Evolutionary conservation across 2,888 invertebrate genomes (phyloP).

Genomic region (Onchidella celtica): DNA sequence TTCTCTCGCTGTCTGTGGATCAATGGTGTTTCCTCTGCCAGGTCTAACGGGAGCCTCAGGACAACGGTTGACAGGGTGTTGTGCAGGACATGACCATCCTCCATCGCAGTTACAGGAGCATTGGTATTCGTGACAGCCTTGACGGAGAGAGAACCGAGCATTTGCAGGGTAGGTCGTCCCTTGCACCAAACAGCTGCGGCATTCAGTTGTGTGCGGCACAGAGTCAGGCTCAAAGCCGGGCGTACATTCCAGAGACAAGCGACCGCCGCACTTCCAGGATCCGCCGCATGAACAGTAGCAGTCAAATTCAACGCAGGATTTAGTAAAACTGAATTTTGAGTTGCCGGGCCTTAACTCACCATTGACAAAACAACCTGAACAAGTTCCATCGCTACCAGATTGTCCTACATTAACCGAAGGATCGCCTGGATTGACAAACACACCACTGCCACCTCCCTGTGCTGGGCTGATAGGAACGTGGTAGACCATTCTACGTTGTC

Average conservation of each 20-base stretch:
- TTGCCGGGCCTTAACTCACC: constrained; percentile 52
- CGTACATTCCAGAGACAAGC: constrained; percentile 33
- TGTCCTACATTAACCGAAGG: neutral
- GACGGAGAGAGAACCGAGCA: constrained; percentile 53
- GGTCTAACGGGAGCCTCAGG: constrained; percentile 16
- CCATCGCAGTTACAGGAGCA: constrained; percentile 72
- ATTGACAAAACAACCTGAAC: constrained; percentile 56
- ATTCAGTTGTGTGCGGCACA: constrained; percentile 51
- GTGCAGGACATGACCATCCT: constrained; percentile 61
- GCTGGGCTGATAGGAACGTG: constrained; percentile 17
- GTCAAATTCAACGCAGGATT: constrained; percentile 62
- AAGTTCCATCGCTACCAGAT: neutral
- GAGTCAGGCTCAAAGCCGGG: constrained; percentile 41
- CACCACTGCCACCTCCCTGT: constrained; percentile 1
- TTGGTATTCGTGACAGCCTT: constrained; percentile 56
- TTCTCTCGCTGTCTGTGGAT: constrained; percentile 19
- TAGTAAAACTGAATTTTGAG: constrained; percentile 57
- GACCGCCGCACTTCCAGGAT: constrained; percentile 59
- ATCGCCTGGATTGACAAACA: neutral
- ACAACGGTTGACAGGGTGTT: constrained; percentile 52
- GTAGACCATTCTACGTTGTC: neutral
- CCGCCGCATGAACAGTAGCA: constrained; percentile 69
- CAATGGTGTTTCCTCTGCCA: constrained; percentile 1
- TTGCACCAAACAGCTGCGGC: constrained; percentile 64
- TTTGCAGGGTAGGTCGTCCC: constrained; percentile 57